Conservation (phyloP, 2,888 invertebrate genomes). For the Dicyrtoma fusca region DNA sequence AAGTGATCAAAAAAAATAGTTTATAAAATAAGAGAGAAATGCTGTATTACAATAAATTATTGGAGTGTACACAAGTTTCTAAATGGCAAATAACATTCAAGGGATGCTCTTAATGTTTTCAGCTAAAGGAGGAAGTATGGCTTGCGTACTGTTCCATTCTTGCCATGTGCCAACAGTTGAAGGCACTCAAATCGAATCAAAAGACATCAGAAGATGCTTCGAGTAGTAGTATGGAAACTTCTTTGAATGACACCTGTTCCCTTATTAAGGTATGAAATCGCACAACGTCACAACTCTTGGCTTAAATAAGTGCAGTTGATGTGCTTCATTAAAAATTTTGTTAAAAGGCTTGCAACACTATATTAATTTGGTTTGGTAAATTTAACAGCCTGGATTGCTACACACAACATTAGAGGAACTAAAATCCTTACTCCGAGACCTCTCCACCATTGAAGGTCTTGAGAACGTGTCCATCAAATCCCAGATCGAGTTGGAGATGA, state of each 20-base stretch:
- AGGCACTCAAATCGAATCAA: slow-evolving; percentile 50
- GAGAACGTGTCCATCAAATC: slow-evolving; percentile 51
- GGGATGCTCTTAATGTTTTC: too few relatives aligned
- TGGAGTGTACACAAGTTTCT: too few relatives aligned
- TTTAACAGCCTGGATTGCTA: slow-evolving; percentile 62
- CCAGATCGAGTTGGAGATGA: slow-evolving; percentile 59
- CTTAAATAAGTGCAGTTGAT: too few relatives aligned
- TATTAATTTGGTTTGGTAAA: neutral
- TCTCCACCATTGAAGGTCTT: slow-evolving; percentile 51
- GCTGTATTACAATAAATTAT: too few relatives aligned
- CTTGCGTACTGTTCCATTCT: slow-evolving; percentile 61
- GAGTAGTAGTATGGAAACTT: slow-evolving; percentile 55
- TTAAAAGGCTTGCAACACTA: neutral
- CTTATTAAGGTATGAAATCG: slow-evolving; percentile 49
- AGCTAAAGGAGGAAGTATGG: slow-evolving; percentile 62
- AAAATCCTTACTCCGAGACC: slow-evolving; percentile 60
- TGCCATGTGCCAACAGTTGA: slow-evolving; percentile 59
- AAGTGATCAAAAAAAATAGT: too few relatives aligned
- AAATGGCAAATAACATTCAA: too few relatives aligned
- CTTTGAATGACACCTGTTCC: slow-evolving; percentile 51
- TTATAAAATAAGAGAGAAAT: too few relatives aligned
- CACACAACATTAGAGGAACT: slow-evolving; percentile 59
- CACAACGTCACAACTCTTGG: neutral
- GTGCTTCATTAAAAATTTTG: too few relatives aligned
- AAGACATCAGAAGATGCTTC: slow-evolving; percentile 46